Base-by-base conservation (phyloP, 2,113 vertebrate genomes). In the Heliornis fulica region DNA sequence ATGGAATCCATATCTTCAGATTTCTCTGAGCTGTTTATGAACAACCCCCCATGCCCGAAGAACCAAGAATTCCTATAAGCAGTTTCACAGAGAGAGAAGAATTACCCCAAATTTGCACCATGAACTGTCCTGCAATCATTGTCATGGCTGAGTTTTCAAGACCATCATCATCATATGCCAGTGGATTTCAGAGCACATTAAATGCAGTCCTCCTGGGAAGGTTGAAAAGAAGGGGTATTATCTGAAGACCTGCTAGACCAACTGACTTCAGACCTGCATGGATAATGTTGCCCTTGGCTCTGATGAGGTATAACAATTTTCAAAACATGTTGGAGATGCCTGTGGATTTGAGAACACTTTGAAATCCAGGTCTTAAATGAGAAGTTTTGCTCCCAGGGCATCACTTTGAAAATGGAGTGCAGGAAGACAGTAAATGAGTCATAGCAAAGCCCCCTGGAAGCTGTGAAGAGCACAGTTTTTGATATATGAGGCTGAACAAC, bases 321-420 rank as follows among this genome's bases (percentile, higher is more conserved):
- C 83, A 87, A 93, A 96, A 96, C 88, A 82, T 68, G 77, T 92
- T 2, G 13, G 61, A 94, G 90, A 96, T 81, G 93, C 92, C 90
- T 96, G 96, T 94, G 96, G 93, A 89, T 96, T 96, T 96, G 60
- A 84, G 46, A 93, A 23, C 34, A 34, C 95, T 96, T 96, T 96
- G 94, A 95, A 96, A 96, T 94, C 68, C 69, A 87, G 48, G n/a
- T 92, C 57, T 96, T 84, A 89, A 94, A 93, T 84, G 72, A 94
- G 76, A 92, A 87, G 69, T 66, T 97, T 94, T 95, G 87, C 93
- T 96, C 91, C 36, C 93, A 95, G 95, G 91, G 94, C 93, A 95
- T 95, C 84, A 89, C 57, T 97, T 97, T 92, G 94, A 97, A 97
- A 91, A 60, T 36, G 76, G 81, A 89, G 75, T 53, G 81, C 60